Conservation (phyloP, 1,140 invertebrate genomes). For the Vanessa atalanta region DNA sequence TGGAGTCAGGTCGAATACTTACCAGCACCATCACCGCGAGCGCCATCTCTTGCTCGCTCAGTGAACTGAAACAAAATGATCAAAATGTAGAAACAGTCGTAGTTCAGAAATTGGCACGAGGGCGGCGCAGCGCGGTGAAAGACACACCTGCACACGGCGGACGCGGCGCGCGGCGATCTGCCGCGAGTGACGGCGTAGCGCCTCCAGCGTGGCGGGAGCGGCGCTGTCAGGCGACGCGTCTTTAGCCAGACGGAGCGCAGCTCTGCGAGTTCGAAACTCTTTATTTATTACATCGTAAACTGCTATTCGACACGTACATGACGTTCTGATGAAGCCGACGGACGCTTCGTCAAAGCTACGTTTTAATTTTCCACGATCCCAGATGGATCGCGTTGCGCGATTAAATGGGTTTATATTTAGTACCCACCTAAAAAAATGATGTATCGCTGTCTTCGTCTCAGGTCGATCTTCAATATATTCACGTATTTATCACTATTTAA, state of each 20-base stretch:
- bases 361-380: conserved; percentile 35
- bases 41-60: conserved; percentile 64
- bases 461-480: conserved; percentile 6
- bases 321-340: background rate
- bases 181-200: conserved; percentile 85
- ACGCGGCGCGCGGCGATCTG: conserved; percentile 86
- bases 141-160: conserved; percentile 84
- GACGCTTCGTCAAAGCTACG: conserved; percentile 17
- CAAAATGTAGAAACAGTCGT: background rate
- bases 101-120: background rate
- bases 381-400: conserved; percentile 3
- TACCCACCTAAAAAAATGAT: conserved; percentile 32
- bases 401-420: conserved; percentile 32
- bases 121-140: conserved; percentile 7
- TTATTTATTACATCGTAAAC: conserved; percentile 48
- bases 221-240: conserved; percentile 26
- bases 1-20: conserved; percentile 43
- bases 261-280: conserved; percentile 47
- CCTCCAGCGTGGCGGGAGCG: conserved; percentile 82
- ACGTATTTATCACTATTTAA: background rate
- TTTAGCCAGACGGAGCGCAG: conserved; percentile 17
- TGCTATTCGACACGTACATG: conserved; percentile 14
- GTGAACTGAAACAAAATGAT: conserved; percentile 63
- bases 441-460: conserved; percentile 29
- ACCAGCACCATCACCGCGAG: conserved; percentile 60